phyloP scores from a whole-genome alignment of 2,888 invertebrate species.

The Caenorhabditis panamensis region DNA sequence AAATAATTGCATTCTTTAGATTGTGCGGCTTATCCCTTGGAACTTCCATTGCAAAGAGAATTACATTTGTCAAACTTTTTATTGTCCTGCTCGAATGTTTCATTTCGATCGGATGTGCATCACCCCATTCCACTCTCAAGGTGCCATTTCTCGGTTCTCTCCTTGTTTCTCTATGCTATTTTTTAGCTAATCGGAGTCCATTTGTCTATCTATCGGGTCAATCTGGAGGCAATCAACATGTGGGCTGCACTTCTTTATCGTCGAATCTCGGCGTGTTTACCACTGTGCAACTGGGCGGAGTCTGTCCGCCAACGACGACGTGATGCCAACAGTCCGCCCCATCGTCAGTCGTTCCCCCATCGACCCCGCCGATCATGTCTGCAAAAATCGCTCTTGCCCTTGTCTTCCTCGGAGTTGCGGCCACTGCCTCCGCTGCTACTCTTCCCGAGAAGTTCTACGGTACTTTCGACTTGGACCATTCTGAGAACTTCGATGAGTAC shows the following conservation, averaged over 20 bases:
- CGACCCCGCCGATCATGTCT: constrained; percentile 50
- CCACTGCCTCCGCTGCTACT: constrained; percentile 37
- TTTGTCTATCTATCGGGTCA: constrained; percentile 7
- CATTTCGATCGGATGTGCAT: constrained; percentile 6
- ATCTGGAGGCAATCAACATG: constrained; percentile 50
- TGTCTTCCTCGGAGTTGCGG: constrained; percentile 55
- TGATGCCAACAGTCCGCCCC: constrained; percentile 42
- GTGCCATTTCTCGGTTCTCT: not conserved
- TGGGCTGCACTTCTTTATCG: constrained; percentile 42
- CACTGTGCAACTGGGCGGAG: constrained; percentile 57
- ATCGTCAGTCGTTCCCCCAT: constrained; percentile 51
- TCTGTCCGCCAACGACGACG: constrained; percentile 20
- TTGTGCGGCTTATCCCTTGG: too few species aligned
- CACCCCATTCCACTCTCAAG: constrained; percentile 13
- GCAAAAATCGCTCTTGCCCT: constrained; percentile 52
- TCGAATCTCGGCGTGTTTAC: constrained; percentile 40
- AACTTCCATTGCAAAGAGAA: too few species aligned
- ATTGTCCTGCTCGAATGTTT: not conserved
- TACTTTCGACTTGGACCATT: constrained; percentile 71
- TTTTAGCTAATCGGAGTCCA: constrained; percentile 22
- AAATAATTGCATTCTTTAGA: too few species aligned
- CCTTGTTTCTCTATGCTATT: constrained; percentile 15
- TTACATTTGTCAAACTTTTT: not conserved
- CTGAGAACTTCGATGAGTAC: constrained; percentile 77
- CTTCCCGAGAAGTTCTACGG: constrained; percentile 75